Conservation (phyloP, 2,888 invertebrate genomes). For the Cantharis nigra region DNA sequence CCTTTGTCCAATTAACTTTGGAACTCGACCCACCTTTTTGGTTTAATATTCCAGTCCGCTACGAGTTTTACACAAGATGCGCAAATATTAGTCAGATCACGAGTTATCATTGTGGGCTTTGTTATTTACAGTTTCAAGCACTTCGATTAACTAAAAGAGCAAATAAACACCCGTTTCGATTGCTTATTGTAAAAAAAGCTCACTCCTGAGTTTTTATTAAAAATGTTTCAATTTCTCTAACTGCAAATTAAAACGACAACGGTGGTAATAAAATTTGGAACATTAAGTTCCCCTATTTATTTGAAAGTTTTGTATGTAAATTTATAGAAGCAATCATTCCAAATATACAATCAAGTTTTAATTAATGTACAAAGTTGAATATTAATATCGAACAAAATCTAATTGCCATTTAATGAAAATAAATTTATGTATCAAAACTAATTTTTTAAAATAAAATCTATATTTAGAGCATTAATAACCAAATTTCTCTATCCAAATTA, state of each 20-base stretch:
- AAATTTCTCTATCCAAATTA: background rate
- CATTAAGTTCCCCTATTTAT: background rate
- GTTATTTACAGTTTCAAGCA: background rate
- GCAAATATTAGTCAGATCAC: background rate
- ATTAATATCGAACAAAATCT: background rate
- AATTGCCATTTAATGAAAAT: background rate
- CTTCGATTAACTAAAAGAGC: background rate
- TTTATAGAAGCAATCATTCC: background rate
- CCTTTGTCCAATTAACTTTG: background rate
- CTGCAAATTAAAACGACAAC: background rate
- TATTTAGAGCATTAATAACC: background rate
- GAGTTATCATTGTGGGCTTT: background rate
- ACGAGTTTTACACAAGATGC: background rate
- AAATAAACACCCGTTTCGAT: background rate
- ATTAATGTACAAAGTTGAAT: background rate
- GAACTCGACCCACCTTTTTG: background rate
- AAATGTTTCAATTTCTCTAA: background rate
- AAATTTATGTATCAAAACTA: background rate
- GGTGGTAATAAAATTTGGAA: background rate
- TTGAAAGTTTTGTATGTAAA: background rate
- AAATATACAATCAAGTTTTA: background rate
- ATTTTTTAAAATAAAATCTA: background rate
- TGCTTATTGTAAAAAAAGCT: background rate
- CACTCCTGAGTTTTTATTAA: background rate
- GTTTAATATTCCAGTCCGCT: background rate